Conservation (phyloP, 2,113 vertebrate genomes). For the Ageneiosus marmoratus region DNA sequence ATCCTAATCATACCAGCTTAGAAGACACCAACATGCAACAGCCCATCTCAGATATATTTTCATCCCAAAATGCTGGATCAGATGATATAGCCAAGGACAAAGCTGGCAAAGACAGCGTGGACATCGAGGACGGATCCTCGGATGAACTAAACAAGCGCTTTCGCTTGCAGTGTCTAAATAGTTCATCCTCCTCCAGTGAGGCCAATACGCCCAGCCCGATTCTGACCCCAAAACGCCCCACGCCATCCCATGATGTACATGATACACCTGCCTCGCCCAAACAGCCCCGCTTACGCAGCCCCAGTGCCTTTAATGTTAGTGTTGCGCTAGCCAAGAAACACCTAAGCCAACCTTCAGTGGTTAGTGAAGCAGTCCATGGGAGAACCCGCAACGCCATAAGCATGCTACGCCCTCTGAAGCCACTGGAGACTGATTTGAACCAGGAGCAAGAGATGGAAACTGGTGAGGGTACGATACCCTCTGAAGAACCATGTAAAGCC, state of each 20-base stretch:
- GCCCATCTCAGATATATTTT: neutral
- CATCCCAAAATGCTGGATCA: slow-evolving; percentile 48
- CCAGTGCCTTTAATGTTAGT: slow-evolving; percentile 74
- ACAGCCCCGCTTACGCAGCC: slow-evolving; percentile 80
- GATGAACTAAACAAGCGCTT: slow-evolving; percentile 90
- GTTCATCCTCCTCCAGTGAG: slow-evolving; percentile 84
- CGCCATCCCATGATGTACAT: slow-evolving; percentile 62
- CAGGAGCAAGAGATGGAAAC: slow-evolving; percentile 69
- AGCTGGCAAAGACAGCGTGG: slow-evolving; percentile 27
- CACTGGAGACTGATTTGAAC: slow-evolving; percentile 88
- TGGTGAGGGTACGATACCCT: slow-evolving; percentile 66
- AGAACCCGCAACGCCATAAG: slow-evolving; percentile 93
- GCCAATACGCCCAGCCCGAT: slow-evolving; percentile 65
- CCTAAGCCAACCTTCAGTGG: slow-evolving; percentile 90
- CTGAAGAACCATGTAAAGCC: slow-evolving; percentile 47
- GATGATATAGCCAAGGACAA: slow-evolving; percentile 12
- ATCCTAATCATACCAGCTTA: slow-evolving; percentile 86
- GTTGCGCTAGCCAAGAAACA: slow-evolving; percentile 82
- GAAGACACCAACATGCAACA: slow-evolving; percentile 89
- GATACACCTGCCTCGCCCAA: slow-evolving; percentile 71
- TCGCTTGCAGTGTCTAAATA: slow-evolving; percentile 85
- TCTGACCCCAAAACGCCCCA: slow-evolving; percentile 69
- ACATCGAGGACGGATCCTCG: slow-evolving; percentile 76
- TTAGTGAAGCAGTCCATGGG: slow-evolving; percentile 79
- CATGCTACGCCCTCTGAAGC: slow-evolving; percentile 86